These are phyloP conservation scores for Drosophila ironensis DNA, from an alignment of 1,140 invertebrate species.

Conservation along the genomic window DNA sequence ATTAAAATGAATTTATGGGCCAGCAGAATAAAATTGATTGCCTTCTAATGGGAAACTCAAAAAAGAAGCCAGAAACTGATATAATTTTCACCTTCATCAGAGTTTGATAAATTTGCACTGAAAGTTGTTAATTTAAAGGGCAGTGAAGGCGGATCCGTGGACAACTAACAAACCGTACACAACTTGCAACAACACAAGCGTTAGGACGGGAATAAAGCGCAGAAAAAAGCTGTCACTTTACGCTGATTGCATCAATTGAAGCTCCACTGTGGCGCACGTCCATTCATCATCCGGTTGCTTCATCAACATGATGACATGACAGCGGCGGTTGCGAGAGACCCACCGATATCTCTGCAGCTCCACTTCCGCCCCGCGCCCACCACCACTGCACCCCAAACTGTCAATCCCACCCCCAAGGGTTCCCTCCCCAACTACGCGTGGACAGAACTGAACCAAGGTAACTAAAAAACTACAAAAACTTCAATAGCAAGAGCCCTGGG, in stretches of 20 bases:
- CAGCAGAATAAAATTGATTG: too few species aligned
- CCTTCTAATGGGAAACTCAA: too few species aligned
- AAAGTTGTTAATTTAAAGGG: too few species aligned
- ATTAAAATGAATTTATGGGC: too few species aligned
- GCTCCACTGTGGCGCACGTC: slow-evolving; percentile 78
- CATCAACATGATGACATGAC: slow-evolving; percentile 80
- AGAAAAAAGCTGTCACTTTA: slow-evolving; percentile 71
- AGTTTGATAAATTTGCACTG: too few species aligned
- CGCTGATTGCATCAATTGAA: slow-evolving; percentile 80
- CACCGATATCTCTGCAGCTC: neutral
- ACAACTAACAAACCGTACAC: slow-evolving; percentile 42
- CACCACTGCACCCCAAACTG: neutral
- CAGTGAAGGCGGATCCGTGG: too few species aligned
- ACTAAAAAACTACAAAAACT: slow-evolving; percentile 15
- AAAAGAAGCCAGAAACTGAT: too few species aligned
- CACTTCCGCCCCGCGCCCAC: neutral
- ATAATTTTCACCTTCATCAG: slow-evolving; percentile 20
- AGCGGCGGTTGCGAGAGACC: slow-evolving; percentile 65
- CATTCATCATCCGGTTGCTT: slow-evolving; percentile 80
- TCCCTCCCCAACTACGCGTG: neutral
- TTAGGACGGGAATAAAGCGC: slow-evolving; percentile 4
- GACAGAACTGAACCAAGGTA: slow-evolving; percentile 64
- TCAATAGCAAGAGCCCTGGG: slow-evolving; percentile 8
- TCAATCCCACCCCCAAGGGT: neutral
- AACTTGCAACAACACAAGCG: slow-evolving; percentile 13